These are phyloP conservation scores for Acanthopleura granulata DNA, from an alignment of 2,888 invertebrate species.

Conservation along the genomic window DNA sequence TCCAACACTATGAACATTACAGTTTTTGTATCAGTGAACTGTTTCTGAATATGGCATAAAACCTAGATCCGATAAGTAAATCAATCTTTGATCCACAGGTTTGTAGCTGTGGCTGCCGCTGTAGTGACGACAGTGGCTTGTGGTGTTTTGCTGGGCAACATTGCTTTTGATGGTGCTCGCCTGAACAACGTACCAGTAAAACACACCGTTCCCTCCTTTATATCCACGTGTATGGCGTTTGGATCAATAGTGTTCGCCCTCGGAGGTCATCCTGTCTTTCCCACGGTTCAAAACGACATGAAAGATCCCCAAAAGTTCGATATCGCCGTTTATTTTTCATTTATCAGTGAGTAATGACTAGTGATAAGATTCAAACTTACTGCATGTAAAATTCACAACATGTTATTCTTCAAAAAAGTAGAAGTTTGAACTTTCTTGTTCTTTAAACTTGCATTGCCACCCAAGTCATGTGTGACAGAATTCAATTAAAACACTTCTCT, in stretches of 20 bases:
- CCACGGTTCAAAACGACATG: slow-evolving; percentile 95
- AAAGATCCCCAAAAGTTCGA: slow-evolving; percentile 81
- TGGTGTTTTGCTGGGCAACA: slow-evolving; percentile 76
- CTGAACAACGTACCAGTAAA: slow-evolving; percentile 18
- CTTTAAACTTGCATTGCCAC: too few species aligned
- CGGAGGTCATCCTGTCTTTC: slow-evolving; percentile 81
- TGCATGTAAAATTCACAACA: too few species aligned
- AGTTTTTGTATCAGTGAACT: too few species aligned
- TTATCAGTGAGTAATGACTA: slow-evolving; percentile 73
- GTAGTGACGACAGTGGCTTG: slow-evolving; percentile 76
- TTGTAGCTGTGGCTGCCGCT: background rate
- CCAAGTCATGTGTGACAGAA: too few species aligned
- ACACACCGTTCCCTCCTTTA: slow-evolving; percentile 67
- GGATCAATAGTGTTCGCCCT: slow-evolving; percentile 81
- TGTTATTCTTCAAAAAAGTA: too few species aligned
- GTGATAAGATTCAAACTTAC: too few species aligned
- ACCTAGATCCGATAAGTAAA: too few species aligned
- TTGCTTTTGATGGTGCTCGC: slow-evolving; percentile 68
- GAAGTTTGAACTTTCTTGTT: too few species aligned
- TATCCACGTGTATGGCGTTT: slow-evolving; percentile 79
- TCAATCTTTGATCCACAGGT: background rate
- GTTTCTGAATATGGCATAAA: too few species aligned
- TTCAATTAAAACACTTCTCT: too few species aligned
- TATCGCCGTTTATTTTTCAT: slow-evolving; percentile 80
- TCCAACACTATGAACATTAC: too few species aligned